Evolutionary conservation across 2,888 invertebrate species (phyloP).

Genomic region (Bedellia somnulentella): DNA sequence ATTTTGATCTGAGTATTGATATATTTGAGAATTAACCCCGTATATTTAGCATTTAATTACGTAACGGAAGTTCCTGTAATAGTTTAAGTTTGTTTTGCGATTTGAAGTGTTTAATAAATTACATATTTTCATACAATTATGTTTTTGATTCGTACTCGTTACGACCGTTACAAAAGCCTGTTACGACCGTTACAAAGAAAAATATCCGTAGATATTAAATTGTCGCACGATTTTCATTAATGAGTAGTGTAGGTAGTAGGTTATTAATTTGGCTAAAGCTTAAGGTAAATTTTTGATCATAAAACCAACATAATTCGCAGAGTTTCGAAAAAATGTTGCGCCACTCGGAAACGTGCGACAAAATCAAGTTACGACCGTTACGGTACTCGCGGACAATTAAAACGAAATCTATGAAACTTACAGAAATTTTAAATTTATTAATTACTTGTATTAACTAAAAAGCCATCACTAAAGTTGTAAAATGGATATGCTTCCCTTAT

Average conservation of each 20-base stretch:
- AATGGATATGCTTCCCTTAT: conserved; percentile 3
- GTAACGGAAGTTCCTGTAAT: background rate
- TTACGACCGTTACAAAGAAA: background rate
- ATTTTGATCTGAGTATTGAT: conserved; percentile 2
- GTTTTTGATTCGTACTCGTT: background rate
- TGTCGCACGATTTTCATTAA: background rate
- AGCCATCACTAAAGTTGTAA: conserved; percentile 2
- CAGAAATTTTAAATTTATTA: background rate
- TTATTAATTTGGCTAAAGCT: conserved; percentile 2
- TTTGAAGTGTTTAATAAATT: background rate
- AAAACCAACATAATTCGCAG: conserved; percentile 2
- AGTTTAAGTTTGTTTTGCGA: background rate
- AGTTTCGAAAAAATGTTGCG: conserved; percentile 1
- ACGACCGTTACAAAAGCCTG: no score
- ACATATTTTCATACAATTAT: background rate
- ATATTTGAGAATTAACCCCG: conserved; percentile 1
- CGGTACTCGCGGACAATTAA: conserved; percentile 1
- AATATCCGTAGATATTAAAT: background rate
- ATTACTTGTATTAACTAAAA: conserved; percentile 2
- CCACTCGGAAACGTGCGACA: conserved; percentile 2
- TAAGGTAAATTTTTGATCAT: background rate
- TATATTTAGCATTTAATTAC: no score
- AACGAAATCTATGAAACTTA: background rate
- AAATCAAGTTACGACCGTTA: conserved; percentile 5
- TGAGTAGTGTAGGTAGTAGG: background rate